Base-by-base conservation (phyloP, 2,888 invertebrate species). In the Harpalus rubripes region DNA sequence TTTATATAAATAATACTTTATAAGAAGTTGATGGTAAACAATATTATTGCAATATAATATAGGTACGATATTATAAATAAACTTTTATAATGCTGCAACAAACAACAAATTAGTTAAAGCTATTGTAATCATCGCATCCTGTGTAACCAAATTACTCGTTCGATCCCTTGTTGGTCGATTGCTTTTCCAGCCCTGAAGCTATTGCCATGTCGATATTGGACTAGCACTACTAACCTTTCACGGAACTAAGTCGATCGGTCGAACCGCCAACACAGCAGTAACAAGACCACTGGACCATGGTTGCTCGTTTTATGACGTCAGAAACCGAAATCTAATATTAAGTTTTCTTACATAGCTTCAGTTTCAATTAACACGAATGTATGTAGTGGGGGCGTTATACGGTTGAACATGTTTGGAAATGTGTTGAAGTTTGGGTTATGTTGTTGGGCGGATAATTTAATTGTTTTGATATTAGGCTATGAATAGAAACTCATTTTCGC, bases 281-380 rank as follows among this genome's bases (percentile, higher is more conserved):
- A 68, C 68, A 68, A 15, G 68, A 68, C 68, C 68, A 8, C 68
- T 10, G 39, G 68, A 32, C 68, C 39, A 32, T 15, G 39, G 68
- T 39, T 39, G 68, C 12, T 26, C 63, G 68, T 68, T 68, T 68
- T 68, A 78, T 78, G 56, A 7, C 52, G 18, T 76, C 16, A 18
- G 78, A 18, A 56, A 58, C 56, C 56, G 12, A 78, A 78, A 56
- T 78, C 58, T 78, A 78, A 78, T 78, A 78, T 78, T 22, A 56
- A 78, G 56, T 78, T 32, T 56, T 56, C 76, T 56, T 56, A 76
- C 18, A 18, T 56, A 18, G n/a, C 16, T 56, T 52, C 52, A 52
- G 22, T 76, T 76, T 76, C 16, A 76, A 76, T 76, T 76, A 76
- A 22, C 58, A 76, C 52, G 76, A 52, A 78, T 78, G 58, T 56